phyloP scores from a whole-genome alignment of 2,888 invertebrate species.

The Hyles lineata region DNA sequence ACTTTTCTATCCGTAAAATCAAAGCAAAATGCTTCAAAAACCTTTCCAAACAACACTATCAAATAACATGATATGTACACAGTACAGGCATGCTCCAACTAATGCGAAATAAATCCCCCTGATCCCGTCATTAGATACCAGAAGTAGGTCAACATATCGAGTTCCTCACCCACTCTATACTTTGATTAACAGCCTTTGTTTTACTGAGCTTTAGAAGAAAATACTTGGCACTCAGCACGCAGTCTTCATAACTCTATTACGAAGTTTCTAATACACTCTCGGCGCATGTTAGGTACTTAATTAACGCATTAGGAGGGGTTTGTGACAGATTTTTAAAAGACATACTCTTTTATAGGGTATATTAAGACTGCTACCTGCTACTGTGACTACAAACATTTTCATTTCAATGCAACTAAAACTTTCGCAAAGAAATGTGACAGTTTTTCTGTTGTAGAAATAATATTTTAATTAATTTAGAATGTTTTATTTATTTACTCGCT shows the following conservation, averaged over 20 bases:
- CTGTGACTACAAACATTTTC: no score
- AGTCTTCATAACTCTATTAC: conserved; percentile 64
- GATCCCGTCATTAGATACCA: conserved; percentile 25
- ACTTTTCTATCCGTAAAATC: neutral
- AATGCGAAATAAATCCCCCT: conserved; percentile 19
- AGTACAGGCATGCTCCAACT: neutral
- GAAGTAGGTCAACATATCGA: conserved; percentile 29
- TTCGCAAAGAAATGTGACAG: no score
- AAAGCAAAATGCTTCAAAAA: neutral
- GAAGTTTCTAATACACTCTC: conserved; percentile 55
- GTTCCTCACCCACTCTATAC: conserved; percentile 33
- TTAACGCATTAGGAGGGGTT: neutral
- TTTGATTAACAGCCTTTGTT: conserved; percentile 44
- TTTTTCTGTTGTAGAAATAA: no score
- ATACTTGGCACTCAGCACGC: conserved; percentile 53
- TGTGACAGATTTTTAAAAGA: no score
- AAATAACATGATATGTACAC: conserved; percentile 11
- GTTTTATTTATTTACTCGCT: no score
- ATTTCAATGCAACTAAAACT: no score
- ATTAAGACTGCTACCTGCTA: no score
- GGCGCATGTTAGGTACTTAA: neutral
- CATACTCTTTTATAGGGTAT: no score
- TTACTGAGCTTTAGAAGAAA: conserved; percentile 48
- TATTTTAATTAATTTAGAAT: no score
- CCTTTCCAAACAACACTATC: neutral